Conservation (phyloP, 2,888 invertebrate species). For the Cosmia pyralina region DNA sequence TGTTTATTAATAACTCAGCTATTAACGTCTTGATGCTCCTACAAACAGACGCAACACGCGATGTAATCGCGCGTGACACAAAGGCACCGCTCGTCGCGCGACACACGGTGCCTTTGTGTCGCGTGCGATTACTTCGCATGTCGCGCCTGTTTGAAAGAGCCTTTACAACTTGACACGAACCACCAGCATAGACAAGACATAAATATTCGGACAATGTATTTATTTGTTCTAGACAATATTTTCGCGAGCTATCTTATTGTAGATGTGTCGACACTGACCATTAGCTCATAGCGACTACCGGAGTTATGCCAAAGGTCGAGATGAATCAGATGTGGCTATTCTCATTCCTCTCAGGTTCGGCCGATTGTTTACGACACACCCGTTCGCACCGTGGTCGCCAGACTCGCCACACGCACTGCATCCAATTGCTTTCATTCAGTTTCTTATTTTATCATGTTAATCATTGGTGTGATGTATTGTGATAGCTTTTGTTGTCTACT, state of each 20-base stretch:
- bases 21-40: no score
- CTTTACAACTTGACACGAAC: background rate
- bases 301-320: slow-evolving; percentile 32
- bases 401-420: background rate
- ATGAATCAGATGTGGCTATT: slow-evolving; percentile 15
- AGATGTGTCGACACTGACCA: slow-evolving; percentile 27
- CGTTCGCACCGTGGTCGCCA: background rate
- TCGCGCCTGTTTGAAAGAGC: no score
- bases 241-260: background rate
- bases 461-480: background rate
- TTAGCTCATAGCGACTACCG: slow-evolving; percentile 18
- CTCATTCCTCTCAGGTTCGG: background rate
- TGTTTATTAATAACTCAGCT: no score
- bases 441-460: background rate
- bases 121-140: no score
- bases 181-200: background rate
- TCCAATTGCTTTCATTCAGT: background rate
- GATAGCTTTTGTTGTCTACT: background rate
- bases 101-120: no score
- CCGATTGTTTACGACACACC: slow-evolving; percentile 10
- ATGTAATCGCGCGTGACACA: no score
- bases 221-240: slow-evolving; percentile 22
- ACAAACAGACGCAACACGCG: no score
- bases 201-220: background rate
- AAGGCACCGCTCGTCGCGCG: no score